Base-by-base conservation (phyloP, 2,113 vertebrate genomes). In the Sardina pilchardus region DNA sequence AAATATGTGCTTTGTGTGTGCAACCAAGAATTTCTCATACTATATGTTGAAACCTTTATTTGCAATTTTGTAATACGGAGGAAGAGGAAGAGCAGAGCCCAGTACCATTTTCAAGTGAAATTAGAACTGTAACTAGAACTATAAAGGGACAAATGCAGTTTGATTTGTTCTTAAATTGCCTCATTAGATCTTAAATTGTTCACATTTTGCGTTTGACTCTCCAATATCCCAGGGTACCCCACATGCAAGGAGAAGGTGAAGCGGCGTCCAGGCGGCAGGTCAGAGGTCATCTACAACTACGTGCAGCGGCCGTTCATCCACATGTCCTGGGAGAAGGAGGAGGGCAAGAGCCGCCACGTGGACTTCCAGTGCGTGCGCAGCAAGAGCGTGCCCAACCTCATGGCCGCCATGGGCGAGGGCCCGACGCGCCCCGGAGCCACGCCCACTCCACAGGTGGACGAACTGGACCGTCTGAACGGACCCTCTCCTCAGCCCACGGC, bases 291-390 rank as follows among this genome's bases (percentile, higher is more conserved):
- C 26, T 96, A 96, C 88, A 96, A 96, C 88, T 96, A 96, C 0
- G 95, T 96, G 0, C 96, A 96, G 83, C 88, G 95, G 0, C 96
- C 96, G 0, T 96, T 96, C 91, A 96, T 96, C 90, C 96, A 96
- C 92, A 96, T 96, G 95, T 96, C 96, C 0, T 96, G 96, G 96
- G 96, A 96, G 36, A 96, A 96, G 92, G 96, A 96, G 36, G 96
- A 96, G 84, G 96, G 96, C 5, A 96, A 96, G 88, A 96, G 96
- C 88, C 95, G 96, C 1, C 96, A 96, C 0, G 95, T 96, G 0
- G 96, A 96, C 87, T 96, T 96, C 92, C 96, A 96, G 88, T 96
- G 96, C 0, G 96, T 96, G 0, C 92, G 95, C 24, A 96, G 96
- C 94, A 96, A 96, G 82, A 96, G 95, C 44, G 93, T 96, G 0